These are phyloP conservation scores for Norana najaformis DNA, from an alignment of 2,888 invertebrate species.

Conservation along the genomic window DNA sequence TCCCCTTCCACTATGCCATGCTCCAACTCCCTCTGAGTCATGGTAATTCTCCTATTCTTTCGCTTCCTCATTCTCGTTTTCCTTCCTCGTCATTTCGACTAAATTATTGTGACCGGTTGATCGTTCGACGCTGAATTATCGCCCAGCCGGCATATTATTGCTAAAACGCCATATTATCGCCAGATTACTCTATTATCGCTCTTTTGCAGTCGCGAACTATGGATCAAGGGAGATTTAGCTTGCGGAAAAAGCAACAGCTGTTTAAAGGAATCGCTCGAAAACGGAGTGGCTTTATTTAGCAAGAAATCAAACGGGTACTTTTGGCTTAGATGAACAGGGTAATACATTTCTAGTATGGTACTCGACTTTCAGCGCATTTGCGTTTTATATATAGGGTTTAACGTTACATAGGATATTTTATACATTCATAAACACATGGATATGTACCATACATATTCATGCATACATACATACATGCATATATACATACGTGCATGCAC, in stretches of 20 bases:
- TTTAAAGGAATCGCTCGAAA: neutral
- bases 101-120: neutral
- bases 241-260: neutral
- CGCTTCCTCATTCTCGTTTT: neutral
- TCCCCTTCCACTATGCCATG: neutral
- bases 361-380: no score
- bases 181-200: neutral
- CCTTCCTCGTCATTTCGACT: neutral
- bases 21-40: no score
- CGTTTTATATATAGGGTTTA: no score
- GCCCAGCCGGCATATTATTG: neutral
- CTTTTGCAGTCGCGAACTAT: neutral
- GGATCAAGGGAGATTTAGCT: neutral
- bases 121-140: slow-evolving; percentile 21
- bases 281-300: neutral
- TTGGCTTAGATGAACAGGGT: neutral
- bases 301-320: neutral
- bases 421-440: neutral
- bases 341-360: no score
- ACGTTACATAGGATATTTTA: neutral
- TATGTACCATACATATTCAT: neutral
- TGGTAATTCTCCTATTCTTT: neutral
- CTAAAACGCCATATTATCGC: neutral
- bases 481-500: neutral
- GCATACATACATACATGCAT: neutral